These are phyloP conservation scores for Apostichopus californicus DNA, from an alignment of 35 echinoderm and acorn worm genomes.

Conservation along the genomic window DNA sequence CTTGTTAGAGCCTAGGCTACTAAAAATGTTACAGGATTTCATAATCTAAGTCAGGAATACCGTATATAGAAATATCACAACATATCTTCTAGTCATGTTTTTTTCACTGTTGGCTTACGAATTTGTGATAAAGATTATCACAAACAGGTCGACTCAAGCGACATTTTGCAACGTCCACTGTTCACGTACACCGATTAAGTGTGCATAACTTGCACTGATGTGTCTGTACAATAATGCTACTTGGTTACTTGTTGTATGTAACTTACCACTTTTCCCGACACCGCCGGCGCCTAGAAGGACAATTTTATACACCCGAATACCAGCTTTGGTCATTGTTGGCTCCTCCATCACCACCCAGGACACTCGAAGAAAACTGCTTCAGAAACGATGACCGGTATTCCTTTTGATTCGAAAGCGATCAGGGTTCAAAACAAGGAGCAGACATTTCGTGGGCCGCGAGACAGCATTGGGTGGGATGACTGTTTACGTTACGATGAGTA, in stretches of 20 bases:
- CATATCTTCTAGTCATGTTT: no score
- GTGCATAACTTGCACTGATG: background rate
- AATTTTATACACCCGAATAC: slow-evolving; percentile 97
- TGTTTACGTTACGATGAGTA: background rate
- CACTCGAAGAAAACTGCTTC: background rate
- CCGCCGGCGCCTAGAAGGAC: slow-evolving; percentile 91
- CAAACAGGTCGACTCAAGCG: no score
- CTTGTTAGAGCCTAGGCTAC: no score
- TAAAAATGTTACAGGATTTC: no score
- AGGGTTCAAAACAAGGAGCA: slow-evolving; percentile 7
- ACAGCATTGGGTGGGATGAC: background rate
- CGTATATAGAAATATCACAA: no score
- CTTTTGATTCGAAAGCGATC: background rate
- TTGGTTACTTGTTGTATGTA: no score
- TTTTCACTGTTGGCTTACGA: no score
- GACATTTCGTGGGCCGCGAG: background rate
- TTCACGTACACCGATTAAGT: background rate
- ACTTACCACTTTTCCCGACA: slow-evolving; percentile 99
- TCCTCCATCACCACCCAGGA: slow-evolving; percentile 52
- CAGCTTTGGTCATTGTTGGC: slow-evolving; percentile 79
- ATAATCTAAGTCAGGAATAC: no score
- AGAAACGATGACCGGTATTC: background rate
- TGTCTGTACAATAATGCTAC: background rate
- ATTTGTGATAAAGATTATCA: no score
- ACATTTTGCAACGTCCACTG: no score